Evolutionary conservation across 2,797 vertebrate genomes (phyloP).

Genomic region (Picus viridis): DNA sequence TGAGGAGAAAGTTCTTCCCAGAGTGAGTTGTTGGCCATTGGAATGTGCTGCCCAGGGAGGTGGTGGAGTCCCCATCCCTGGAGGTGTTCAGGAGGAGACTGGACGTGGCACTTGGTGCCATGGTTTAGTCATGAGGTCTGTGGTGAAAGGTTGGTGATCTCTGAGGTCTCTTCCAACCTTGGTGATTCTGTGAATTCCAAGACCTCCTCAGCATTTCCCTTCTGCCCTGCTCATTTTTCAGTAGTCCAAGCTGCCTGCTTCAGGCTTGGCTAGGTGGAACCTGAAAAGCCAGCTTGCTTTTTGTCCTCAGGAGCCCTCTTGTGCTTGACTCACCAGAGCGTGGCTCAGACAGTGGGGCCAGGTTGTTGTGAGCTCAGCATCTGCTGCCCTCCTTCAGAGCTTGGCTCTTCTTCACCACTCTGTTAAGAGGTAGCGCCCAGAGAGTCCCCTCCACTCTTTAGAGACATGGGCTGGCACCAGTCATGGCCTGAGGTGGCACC

Average conservation of each 20-base stretch:
- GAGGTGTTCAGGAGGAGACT: too few relatives aligned
- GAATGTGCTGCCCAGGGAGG: too few relatives aligned
- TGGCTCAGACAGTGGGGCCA: not conserved
- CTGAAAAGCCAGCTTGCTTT: not conserved
- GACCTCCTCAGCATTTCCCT: not conserved
- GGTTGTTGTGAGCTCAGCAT: not conserved
- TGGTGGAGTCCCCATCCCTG: too few relatives aligned
- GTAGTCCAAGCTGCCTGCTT: not conserved
- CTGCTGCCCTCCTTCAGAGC: not conserved
- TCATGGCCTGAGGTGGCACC: not conserved
- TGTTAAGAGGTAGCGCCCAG: not conserved
- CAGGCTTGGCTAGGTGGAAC: not conserved
- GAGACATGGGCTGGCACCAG: not conserved
- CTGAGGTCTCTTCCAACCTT: too few relatives aligned
- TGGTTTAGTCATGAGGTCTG: too few relatives aligned
- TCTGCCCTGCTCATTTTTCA: not conserved
- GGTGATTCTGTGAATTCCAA: not conserved
- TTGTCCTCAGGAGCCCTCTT: not conserved
- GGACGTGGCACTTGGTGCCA: too few relatives aligned
- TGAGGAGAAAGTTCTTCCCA: too few relatives aligned
- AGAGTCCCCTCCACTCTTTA: fast-evolving
- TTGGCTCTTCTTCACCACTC: not conserved
- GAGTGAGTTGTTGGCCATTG: too few relatives aligned
- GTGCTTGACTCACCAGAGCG: not conserved
- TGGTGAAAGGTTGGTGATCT: too few relatives aligned